phyloP scores from a whole-genome alignment of 2,113 vertebrate species.

The Cochlearius cochlearius region DNA sequence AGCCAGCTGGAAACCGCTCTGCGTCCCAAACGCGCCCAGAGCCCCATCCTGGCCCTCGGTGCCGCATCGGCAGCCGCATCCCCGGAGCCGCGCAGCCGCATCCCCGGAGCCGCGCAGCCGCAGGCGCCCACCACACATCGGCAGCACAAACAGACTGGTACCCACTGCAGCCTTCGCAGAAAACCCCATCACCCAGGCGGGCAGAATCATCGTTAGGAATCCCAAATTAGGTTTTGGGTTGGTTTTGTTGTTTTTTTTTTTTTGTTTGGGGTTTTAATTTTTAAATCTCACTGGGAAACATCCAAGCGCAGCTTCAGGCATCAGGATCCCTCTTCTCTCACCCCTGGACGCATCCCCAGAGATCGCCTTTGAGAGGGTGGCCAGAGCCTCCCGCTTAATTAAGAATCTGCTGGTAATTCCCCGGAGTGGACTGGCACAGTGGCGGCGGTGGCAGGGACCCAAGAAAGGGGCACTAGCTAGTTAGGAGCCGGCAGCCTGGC shows the following conservation, averaged over 20 bases:
- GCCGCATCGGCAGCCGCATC: rapidly evolving
- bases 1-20: background rate
- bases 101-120: background rate
- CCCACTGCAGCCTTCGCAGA: rapidly evolving
- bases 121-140: rapidly evolving
- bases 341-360: background rate
- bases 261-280: background rate
- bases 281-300: background rate
- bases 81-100: background rate
- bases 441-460: background rate
- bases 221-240: background rate
- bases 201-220: background rate
- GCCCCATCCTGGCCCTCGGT: background rate
- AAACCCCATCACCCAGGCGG: background rate
- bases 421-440: background rate
- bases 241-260: too few relatives aligned
- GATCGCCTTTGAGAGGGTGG: background rate
- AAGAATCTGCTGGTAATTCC: background rate
- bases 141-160: rapidly evolving
- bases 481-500: background rate
- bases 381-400: background rate
- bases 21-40: background rate
- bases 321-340: background rate
- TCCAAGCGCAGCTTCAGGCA: background rate
- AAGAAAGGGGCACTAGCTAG: background rate